Conservation (phyloP, 2,888 invertebrate genomes). For the Thelaira solivaga region DNA sequence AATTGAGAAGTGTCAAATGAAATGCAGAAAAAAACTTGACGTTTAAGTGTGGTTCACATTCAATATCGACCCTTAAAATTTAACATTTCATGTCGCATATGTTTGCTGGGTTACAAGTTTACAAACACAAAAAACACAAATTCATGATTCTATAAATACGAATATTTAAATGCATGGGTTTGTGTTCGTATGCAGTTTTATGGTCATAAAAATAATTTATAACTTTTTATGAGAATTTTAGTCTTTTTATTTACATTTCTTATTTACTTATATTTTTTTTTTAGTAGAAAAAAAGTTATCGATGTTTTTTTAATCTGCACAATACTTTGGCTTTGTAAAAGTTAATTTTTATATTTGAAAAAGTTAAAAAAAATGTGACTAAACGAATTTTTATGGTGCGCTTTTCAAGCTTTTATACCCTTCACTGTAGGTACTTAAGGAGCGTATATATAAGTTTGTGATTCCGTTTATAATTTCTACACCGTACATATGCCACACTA, state of each 20-base stretch:
- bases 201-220: slow-evolving; percentile 73
- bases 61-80: too few relatives aligned
- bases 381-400: slow-evolving; percentile 48
- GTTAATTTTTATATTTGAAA: slow-evolving; percentile 73
- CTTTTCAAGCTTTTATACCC: slow-evolving; percentile 21
- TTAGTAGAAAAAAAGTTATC: slow-evolving; percentile 1
- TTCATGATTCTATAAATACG: slow-evolving; percentile 54
- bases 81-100: too few relatives aligned
- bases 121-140: slow-evolving; percentile 51
- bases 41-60: too few relatives aligned
- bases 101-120: slow-evolving; percentile 17
- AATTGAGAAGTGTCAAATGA: too few relatives aligned
- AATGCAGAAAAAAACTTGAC: too few relatives aligned
- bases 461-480: too few relatives aligned
- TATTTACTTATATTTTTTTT: neutral
- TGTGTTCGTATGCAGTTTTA: too few relatives aligned
- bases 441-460: too few relatives aligned
- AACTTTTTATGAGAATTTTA: slow-evolving; percentile 26
- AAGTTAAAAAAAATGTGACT: slow-evolving; percentile 16
- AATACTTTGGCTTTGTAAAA: slow-evolving; percentile 63
- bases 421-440: too few relatives aligned
- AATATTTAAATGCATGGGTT: neutral
- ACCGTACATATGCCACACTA: too few relatives aligned
- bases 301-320: slow-evolving; percentile 51
- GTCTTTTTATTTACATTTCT: neutral